phyloP scores from a whole-genome alignment of 1,140 invertebrate species.

The Sminthurinus signatus region DNA sequence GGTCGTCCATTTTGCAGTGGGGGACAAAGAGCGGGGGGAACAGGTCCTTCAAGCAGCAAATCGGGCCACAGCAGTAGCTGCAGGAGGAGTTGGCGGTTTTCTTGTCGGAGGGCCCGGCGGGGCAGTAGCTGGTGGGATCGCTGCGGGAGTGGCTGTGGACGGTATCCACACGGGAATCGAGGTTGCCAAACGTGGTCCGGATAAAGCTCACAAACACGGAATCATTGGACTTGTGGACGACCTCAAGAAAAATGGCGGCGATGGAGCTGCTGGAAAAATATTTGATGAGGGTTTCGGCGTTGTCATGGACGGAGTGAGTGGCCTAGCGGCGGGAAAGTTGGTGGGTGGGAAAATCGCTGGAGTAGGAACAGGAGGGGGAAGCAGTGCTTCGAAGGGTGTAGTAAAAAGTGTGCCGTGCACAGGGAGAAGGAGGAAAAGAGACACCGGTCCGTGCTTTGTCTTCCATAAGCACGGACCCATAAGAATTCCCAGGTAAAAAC shows the following conservation, averaged over 20 bases:
- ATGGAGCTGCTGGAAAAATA: conserved; percentile 15
- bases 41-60: conserved; percentile 21
- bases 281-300: conserved; percentile 35
- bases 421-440: too few species aligned
- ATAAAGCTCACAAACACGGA: too few species aligned
- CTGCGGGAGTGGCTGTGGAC: conserved; percentile 30
- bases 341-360: too few species aligned
- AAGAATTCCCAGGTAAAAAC: too few species aligned
- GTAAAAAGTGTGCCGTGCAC: too few species aligned
- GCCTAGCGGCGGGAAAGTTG: conserved; percentile 18
- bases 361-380: too few species aligned
- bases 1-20: conserved; percentile 27
- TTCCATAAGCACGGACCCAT: too few species aligned
- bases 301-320: conserved; percentile 26
- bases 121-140: conserved; percentile 27
- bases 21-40: conserved; percentile 24
- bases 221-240: too few species aligned
- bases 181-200: conserved; percentile 16
- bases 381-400: too few species aligned
- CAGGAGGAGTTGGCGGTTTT: conserved; percentile 27
- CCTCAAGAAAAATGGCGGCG: too few species aligned
- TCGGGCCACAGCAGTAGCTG: conserved; percentile 22
- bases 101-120: conserved; percentile 23
- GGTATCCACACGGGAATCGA: conserved; percentile 10
- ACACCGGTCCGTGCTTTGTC: too few species aligned